Base-by-base conservation (phyloP, 2,113 vertebrate species). In the cattle (Bos taurus) region DNA sequence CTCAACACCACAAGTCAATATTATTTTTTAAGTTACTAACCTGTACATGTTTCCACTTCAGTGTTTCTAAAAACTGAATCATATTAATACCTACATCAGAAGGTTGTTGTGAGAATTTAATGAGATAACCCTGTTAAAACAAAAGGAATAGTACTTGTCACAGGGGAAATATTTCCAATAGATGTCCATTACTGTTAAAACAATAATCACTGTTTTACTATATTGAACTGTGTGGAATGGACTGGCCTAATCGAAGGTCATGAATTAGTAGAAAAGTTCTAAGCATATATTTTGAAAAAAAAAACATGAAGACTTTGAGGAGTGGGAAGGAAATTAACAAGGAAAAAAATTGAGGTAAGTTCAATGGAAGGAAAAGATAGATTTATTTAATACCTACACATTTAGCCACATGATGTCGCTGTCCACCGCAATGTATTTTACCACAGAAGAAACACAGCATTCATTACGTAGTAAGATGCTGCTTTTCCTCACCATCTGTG, bases 371-470 rank as follows among this genome's bases (percentile, higher is more conserved):
- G 25, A 71, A 74, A 93, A 91, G 60, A 50, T 33, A 46, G 17
- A 40, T 83, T 64, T 71, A 36, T 88, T 86, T 86, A 90, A 74
- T 71, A 96, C 89, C 97, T 97, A 98, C 91, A 74, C 40, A 33
- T 93, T 95, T 86, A 96, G 78, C 97, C 98, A 98, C 98, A 97
- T 96, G 97, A 85, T 97, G 98, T 98, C 98, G 97, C 98, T 98
- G 97, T 91, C 64, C 28, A 83, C 98, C 96, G 86, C 71, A 88
- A 95, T 52, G 88, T 97, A 64, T 90, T 95, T 90, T 40, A 92
- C 62, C 59, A 80, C 16, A 95, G 78, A 96, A 56, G 85, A 91
- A 71, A 91, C 1, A 23, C 16, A 33, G 48, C 1, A 21, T 26
- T 89, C 4, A 5, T 83, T 96, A 30, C 40, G 33, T 54, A n/a